Conservation (phyloP, 2,888 invertebrate genomes). For the Eupithecia tripunctaria region DNA sequence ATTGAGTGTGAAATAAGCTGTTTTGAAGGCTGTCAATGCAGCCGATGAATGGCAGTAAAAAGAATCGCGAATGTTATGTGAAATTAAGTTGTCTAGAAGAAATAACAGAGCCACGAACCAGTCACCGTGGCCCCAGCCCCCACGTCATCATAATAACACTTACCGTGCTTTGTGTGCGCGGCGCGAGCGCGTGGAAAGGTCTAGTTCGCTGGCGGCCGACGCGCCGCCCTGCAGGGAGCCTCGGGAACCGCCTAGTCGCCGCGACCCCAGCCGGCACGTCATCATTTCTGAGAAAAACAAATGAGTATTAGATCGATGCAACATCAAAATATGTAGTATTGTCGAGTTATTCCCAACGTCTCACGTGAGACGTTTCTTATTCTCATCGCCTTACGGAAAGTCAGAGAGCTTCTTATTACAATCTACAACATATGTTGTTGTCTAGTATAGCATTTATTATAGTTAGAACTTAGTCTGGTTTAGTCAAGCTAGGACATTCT, state of each 20-base stretch:
- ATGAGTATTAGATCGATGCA: not conserved
- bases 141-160: conserved; percentile 87
- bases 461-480: not conserved
- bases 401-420: too few relatives aligned
- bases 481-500: not conserved
- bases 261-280: conserved; percentile 91
- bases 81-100: not conserved
- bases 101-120: conserved; percentile 76
- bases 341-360: too few relatives aligned
- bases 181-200: conserved; percentile 89
- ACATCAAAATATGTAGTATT: not conserved
- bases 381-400: too few relatives aligned
- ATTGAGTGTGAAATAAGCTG: not conserved
- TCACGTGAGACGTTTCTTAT: too few relatives aligned
- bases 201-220: conserved; percentile 89
- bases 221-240: conserved; percentile 84
- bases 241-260: conserved; percentile 84
- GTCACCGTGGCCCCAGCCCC: conserved; percentile 89
- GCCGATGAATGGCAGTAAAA: not conserved
- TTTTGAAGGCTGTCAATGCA: not conserved
- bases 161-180: conserved; percentile 86
- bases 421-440: too few relatives aligned
- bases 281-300: conserved; percentile 86
- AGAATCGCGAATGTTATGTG: not conserved
- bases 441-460: not conserved